phyloP scores from a whole-genome alignment of 2,888 invertebrate species.

The Noctua fimbriata region DNA sequence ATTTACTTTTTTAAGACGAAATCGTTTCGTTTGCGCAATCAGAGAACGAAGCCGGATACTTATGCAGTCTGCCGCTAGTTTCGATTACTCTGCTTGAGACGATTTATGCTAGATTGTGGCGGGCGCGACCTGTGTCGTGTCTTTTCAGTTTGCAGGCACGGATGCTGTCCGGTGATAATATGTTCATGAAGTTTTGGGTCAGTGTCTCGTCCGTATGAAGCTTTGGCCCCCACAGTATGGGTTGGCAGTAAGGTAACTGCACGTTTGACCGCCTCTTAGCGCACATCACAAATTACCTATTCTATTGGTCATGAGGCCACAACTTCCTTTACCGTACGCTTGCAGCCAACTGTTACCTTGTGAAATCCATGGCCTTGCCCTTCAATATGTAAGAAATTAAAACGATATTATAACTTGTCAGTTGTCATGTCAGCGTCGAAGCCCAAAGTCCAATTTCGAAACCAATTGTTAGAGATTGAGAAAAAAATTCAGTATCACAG shows the following conservation, averaged over 20 bases:
- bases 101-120: background rate
- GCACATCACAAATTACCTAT: background rate
- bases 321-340: background rate
- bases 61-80: background rate
- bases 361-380: background rate
- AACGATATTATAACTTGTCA: conserved; percentile 16
- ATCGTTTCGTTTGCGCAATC: background rate
- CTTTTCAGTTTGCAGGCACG: background rate
- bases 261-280: background rate
- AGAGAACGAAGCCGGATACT: background rate
- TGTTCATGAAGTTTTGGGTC: background rate
- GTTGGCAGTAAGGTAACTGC: background rate
- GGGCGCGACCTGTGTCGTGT: background rate
- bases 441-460: background rate
- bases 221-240: background rate
- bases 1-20: background rate
- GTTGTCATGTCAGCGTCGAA: conserved; percentile 16
- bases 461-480: background rate
- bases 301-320: background rate
- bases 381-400: background rate
- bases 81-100: background rate
- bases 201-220: background rate
- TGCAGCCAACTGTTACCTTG: background rate
- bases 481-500: background rate
- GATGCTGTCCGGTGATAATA: background rate